Conservation (phyloP, 2,888 invertebrate genomes). For the Sinotaia quadrata region DNA sequence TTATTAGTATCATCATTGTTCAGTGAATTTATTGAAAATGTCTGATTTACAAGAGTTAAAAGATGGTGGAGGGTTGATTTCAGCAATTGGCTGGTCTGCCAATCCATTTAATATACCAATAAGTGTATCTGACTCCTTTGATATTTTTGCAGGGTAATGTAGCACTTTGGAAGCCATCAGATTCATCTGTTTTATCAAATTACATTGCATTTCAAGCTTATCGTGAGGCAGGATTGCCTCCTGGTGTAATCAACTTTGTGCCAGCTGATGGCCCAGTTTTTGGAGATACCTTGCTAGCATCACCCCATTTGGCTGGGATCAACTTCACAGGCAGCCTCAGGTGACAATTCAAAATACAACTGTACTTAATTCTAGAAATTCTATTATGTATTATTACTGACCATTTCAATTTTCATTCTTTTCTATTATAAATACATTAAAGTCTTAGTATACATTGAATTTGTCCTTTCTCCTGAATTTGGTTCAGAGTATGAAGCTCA, state of each 20-base stretch:
- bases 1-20: no score
- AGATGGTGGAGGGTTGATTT: no score
- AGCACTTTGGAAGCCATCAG: constrained; percentile 98
- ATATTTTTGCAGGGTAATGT: constrained; percentile 88
- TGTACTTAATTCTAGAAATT: background rate
- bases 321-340: constrained; percentile 93
- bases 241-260: constrained; percentile 97
- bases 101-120: no score
- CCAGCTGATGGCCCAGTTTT: constrained; percentile 97
- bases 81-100: no score
- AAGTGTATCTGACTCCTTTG: no score
- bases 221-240: constrained; percentile 95
- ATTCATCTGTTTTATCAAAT: constrained; percentile 95
- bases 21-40: no score
- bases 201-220: constrained; percentile 87
- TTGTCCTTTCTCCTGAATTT: background rate
- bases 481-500: no score
- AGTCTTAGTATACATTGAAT: background rate
- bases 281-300: constrained; percentile 89
- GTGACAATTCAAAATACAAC: background rate
- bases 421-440: background rate
- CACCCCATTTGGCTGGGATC: constrained; percentile 89
- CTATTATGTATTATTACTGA: no score
- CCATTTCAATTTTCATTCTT: no score
- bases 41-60: no score